phyloP scores from a whole-genome alignment of 2,888 invertebrate species.

The Drosophila prolongata region DNA sequence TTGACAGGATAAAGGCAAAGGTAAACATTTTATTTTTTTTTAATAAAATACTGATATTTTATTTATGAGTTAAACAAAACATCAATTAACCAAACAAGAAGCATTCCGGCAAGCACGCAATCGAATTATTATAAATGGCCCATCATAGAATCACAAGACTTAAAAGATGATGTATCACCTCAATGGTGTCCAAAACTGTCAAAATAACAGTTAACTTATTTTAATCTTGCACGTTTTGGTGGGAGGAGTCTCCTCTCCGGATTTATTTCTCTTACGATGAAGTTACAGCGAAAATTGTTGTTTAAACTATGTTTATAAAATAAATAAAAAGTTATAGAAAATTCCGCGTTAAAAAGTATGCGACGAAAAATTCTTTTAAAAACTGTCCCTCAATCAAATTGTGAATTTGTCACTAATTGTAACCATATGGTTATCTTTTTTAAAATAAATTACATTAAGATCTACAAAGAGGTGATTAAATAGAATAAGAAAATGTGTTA shows the following conservation, averaged over 20 bases:
- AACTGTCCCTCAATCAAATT: too few relatives aligned
- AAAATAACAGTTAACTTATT: neutral
- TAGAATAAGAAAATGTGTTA: too few relatives aligned
- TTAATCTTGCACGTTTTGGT: neutral
- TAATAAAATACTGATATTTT: slow-evolving; percentile 27
- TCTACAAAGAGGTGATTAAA: too few relatives aligned
- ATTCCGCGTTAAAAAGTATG: too few relatives aligned
- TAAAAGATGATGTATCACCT: slow-evolving; percentile 59
- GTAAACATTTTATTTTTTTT: slow-evolving; percentile 25
- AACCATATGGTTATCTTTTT: too few relatives aligned
- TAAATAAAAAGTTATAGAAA: too few relatives aligned
- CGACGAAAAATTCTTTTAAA: too few relatives aligned
- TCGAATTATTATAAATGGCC: slow-evolving; percentile 75
- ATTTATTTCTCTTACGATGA: neutral
- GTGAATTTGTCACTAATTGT: too few relatives aligned
- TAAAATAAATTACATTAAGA: too few relatives aligned
- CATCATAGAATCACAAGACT: slow-evolving; percentile 75
- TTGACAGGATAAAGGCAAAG: slow-evolving; percentile 23
- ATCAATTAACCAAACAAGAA: slow-evolving; percentile 32
- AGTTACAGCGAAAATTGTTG: neutral
- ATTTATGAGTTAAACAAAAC: slow-evolving; percentile 23
- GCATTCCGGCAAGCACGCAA: slow-evolving; percentile 55
- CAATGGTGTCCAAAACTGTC: slow-evolving; percentile 4
- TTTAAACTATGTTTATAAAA: too few relatives aligned
- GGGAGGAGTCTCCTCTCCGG: neutral